These are phyloP conservation scores for Centropus bengalensis DNA, from an alignment of 2,113 vertebrate genomes.

Conservation along the genomic window DNA sequence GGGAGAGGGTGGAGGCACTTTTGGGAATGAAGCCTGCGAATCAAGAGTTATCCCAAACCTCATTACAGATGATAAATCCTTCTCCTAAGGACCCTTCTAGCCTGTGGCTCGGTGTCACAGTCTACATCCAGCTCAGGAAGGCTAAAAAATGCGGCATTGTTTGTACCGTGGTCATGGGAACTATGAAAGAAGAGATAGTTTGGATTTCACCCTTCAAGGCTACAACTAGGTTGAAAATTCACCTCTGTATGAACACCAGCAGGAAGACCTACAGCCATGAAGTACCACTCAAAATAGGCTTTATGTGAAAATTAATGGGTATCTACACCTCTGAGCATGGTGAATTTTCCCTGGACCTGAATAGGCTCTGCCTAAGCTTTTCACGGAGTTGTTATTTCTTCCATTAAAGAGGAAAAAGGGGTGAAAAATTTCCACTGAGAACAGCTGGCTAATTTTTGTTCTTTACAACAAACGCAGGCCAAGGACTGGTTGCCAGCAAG, in stretches of 20 bases:
- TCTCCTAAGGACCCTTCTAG: not conserved
- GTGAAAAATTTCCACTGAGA: conserved; percentile 37
- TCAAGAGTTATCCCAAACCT: not conserved
- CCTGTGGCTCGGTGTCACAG: not conserved
- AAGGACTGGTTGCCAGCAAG: conserved; percentile 56
- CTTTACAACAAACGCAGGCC: conserved; percentile 41
- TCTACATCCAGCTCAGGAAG: not conserved
- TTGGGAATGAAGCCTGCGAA: not conserved
- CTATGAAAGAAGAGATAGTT: not conserved
- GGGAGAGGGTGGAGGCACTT: not conserved
- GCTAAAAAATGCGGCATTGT: not conserved
- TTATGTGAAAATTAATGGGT: conserved; percentile 43
- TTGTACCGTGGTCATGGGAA: not conserved
- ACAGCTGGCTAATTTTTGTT: conserved; percentile 60
- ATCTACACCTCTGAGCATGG: not conserved
- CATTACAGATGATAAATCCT: not conserved
- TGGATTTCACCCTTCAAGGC: not conserved
- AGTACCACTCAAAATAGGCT: not conserved
- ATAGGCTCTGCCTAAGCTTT: conserved; percentile 8
- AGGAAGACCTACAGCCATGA: not conserved
- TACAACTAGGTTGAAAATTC: not conserved
- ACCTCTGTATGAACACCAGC: not conserved
- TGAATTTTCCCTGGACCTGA: conserved; percentile 26
- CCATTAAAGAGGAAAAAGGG: conserved; percentile 2
- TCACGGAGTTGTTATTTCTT: conserved; percentile 26